These are phyloP conservation scores for Nymphalis urticae DNA, from an alignment of 2,888 invertebrate species.

Conservation along the genomic window DNA sequence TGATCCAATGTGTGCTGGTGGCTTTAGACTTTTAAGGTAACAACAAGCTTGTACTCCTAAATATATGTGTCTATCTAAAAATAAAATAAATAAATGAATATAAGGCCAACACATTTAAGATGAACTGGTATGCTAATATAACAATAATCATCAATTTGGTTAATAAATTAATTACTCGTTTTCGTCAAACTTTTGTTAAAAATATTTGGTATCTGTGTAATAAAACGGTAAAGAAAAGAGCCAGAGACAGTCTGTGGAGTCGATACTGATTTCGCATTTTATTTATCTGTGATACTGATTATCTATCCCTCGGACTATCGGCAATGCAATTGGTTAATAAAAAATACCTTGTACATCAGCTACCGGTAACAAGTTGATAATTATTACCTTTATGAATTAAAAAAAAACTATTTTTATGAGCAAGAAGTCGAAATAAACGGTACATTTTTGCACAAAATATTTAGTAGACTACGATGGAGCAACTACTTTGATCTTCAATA, in stretches of 20 bases:
- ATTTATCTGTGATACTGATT: no score
- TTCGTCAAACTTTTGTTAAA: background rate
- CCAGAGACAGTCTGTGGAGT: slow-evolving; percentile 22
- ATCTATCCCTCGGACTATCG: slow-evolving; percentile 1
- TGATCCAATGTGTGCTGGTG: no score
- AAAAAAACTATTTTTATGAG: background rate
- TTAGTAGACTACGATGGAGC: slow-evolving; percentile 1
- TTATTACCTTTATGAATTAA: slow-evolving; percentile 13
- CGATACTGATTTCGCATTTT: background rate
- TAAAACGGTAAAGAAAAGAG: background rate
- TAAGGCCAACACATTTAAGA: no score
- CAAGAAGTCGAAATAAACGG: slow-evolving; percentile 4
- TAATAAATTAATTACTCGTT: background rate
- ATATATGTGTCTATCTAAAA: no score
- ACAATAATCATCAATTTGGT: no score
- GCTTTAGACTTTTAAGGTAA: no score
- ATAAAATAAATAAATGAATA: no score
- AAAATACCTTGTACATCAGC: background rate
- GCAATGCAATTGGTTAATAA: slow-evolving; percentile 7
- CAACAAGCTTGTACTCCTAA: no score
- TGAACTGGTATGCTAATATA: no score
- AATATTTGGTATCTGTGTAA: slow-evolving; percentile 1
- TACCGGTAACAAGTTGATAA: slow-evolving; percentile 18
- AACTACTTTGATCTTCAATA: slow-evolving; percentile 8
- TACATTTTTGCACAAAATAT: background rate